A percentile compares a stretch with the other conserved stretches of the same genome.
Evolutionary conservation across 2,113 vertebrate species (phyloP).

Genomic region (Leptobrachium leishanense): DNA sequence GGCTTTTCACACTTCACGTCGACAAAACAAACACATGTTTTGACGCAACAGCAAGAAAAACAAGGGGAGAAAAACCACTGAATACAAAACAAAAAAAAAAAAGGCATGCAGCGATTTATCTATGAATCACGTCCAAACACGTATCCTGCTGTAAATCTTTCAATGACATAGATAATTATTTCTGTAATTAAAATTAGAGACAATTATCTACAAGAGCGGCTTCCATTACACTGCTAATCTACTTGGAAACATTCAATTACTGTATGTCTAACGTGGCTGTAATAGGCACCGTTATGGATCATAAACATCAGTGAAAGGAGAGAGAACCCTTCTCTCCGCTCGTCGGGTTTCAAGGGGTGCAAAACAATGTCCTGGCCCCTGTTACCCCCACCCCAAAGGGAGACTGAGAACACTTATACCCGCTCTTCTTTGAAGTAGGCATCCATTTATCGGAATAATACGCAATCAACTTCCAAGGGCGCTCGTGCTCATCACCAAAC

Average conservation of each 20-base stretch:
- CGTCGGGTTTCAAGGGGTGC: not conserved
- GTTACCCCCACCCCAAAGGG: not conserved
- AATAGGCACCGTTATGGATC: slow-evolving; percentile 45
- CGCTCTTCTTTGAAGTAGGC: not conserved
- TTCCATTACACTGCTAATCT: slow-evolving; percentile 46
- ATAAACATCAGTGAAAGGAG: slow-evolving; percentile 28
- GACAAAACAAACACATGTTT: too few species aligned
- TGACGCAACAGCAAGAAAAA: too few species aligned
- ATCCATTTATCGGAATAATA: too few species aligned
- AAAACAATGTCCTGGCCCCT: not conserved
- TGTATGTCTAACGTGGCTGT: slow-evolving; percentile 35
- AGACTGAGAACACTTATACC: not conserved
- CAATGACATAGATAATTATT: slow-evolving; percentile 49
- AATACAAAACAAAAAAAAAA: not conserved
- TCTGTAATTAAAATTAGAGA: slow-evolving; percentile 51
- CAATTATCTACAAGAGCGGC: slow-evolving; percentile 48
- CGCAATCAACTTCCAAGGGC: too few species aligned
- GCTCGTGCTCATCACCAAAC: too few species aligned
- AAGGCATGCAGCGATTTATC: slow-evolving; percentile 20
- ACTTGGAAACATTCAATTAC: slow-evolving; percentile 51
- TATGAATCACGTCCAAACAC: slow-evolving; percentile 34
- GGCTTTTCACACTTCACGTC: too few species aligned
- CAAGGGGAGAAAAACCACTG: too few species aligned
- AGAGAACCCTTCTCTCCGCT: slow-evolving; percentile 8
- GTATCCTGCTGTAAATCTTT: slow-evolving; percentile 44